phyloP scores from a whole-genome alignment of 2,113 vertebrate species.

The Coturnix japonica region DNA sequence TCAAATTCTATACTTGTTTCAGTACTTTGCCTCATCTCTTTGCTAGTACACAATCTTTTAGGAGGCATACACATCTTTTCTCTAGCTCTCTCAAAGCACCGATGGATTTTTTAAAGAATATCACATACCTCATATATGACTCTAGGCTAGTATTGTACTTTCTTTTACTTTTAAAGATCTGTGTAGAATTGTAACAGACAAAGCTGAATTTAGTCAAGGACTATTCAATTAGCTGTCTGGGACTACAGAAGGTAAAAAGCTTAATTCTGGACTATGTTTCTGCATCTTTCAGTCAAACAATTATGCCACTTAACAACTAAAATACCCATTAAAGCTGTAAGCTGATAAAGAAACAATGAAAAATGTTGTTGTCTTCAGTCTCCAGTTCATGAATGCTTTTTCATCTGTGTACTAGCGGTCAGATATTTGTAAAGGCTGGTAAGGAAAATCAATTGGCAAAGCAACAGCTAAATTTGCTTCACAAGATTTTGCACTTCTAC shows the following conservation, averaged over 20 bases:
- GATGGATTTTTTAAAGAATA: background rate
- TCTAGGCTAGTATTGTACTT: background rate
- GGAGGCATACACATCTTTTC: background rate
- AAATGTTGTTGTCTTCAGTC: background rate
- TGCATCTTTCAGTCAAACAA: background rate
- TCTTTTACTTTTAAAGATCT: background rate
- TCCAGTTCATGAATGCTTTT: background rate
- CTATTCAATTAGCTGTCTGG: background rate
- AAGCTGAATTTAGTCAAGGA: background rate
- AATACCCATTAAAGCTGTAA: background rate
- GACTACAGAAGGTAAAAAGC: background rate
- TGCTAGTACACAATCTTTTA: background rate
- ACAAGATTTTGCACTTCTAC: background rate
- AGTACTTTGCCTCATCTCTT: background rate
- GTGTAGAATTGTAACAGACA: background rate
- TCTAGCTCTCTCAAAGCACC: background rate
- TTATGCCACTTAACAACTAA: background rate
- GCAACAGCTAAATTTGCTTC: background rate
- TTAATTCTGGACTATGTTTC: background rate
- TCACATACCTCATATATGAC: background rate
- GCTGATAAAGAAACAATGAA: background rate
- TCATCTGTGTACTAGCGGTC: background rate
- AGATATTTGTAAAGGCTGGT: background rate
- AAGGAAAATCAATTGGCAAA: background rate
- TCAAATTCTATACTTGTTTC: background rate